Conservation (phyloP, 2,888 invertebrate genomes). For the Willowsia nigromaculata region DNA sequence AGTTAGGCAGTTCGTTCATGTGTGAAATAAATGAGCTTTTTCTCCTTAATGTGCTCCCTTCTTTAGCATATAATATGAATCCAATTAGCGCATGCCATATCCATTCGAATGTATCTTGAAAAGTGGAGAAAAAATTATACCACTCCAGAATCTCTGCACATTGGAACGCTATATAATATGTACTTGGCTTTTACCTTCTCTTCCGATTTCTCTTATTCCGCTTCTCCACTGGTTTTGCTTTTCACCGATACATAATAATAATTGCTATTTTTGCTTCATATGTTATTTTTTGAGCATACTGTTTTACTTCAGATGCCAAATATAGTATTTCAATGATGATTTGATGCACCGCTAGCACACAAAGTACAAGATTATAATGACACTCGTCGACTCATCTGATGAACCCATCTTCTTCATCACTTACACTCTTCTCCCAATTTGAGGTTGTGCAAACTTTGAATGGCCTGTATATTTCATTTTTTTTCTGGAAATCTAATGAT, state of each 20-base stretch:
- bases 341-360: conserved; percentile 18
- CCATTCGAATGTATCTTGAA: conserved; percentile 30
- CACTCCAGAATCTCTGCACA: not conserved
- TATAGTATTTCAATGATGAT: conserved; percentile 4
- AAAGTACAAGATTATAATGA: not conserved
- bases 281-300: conserved; percentile 21
- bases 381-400: not conserved
- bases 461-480: not conserved
- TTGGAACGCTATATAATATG: too few relatives aligned
- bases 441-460: not conserved
- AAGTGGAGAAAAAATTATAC: not conserved
- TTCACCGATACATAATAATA: conserved; percentile 20
- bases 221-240: not conserved
- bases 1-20: conserved; percentile 65
- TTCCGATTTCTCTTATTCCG: not conserved
- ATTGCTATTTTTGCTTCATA: not conserved
- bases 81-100: conserved; percentile 50
- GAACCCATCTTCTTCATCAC: not conserved
- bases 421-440: not conserved
- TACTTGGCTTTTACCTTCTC: not conserved
- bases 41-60: conserved; percentile 54
- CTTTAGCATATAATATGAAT: conserved; percentile 56
- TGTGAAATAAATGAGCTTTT: conserved; percentile 67
- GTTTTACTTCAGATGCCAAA: conserved; percentile 23
- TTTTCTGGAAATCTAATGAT: not conserved